Evolutionary conservation across 2,797 vertebrate species (phyloP).

Genomic region (Propithecus deckenii): DNA sequence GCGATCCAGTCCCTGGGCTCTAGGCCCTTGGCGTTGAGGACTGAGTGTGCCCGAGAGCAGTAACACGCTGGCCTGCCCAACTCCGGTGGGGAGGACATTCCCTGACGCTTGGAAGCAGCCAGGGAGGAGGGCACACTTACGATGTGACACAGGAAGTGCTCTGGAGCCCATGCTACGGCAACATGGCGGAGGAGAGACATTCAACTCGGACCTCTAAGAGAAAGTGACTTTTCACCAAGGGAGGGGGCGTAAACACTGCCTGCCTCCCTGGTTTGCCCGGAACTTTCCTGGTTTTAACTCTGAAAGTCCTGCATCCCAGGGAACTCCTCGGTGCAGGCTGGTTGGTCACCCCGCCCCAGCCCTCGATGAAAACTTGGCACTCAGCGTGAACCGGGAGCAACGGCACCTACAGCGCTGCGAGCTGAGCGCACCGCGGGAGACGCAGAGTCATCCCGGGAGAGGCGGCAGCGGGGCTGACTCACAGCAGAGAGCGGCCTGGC

Average conservation of each 20-base stretch:
- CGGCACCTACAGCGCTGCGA: background rate
- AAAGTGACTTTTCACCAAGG: background rate
- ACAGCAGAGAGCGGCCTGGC: background rate
- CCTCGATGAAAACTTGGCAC: too few relatives aligned
- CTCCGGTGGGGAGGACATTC: fast-evolving
- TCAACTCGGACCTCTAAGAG: background rate
- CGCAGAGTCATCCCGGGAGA: fast-evolving
- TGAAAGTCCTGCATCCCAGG: background rate
- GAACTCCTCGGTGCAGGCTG: background rate
- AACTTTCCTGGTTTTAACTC: background rate
- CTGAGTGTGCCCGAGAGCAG: fast-evolving
- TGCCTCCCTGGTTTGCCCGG: background rate
- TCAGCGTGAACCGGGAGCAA: fast-evolving
- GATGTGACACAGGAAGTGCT: background rate
- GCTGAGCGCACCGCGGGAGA: fast-evolving
- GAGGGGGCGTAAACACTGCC: fast-evolving
- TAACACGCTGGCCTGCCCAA: background rate
- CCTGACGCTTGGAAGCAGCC: background rate
- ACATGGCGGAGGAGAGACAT: fast-evolving
- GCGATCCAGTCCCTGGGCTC: background rate
- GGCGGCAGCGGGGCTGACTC: fast-evolving
- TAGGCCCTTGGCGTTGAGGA: background rate
- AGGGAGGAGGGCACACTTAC: fast-evolving
- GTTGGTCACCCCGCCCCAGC: fast-evolving
- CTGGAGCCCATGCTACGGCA: fast-evolving